Conservation (phyloP, 2,888 invertebrate genomes). For the Lasioglossum morio region DNA sequence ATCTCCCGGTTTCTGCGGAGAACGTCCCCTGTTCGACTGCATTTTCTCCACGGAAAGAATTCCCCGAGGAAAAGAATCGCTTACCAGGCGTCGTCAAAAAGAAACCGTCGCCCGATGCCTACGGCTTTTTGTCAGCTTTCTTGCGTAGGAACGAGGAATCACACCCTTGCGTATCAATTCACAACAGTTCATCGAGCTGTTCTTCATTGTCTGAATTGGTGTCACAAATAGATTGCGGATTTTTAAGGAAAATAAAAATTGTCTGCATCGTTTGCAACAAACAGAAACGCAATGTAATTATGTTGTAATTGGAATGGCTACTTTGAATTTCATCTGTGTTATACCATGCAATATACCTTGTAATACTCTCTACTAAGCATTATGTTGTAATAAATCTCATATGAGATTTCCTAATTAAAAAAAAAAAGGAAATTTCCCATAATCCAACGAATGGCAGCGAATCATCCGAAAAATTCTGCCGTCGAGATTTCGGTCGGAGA, state of each 20-base stretch:
- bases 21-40: neutral
- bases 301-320: neutral
- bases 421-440: no score
- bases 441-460: neutral
- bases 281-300: neutral
- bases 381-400: no score
- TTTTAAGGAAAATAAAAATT: neutral
- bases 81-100: neutral
- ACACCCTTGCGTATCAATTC: neutral
- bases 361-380: no score
- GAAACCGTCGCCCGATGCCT: neutral
- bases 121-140: neutral
- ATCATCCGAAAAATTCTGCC: neutral
- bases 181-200: neutral
- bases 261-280: neutral
- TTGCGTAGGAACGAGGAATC: fast-evolving
- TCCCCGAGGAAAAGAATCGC: neutral
- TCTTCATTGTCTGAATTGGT: neutral
- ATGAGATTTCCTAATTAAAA: no score
- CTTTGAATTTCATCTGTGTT: neutral
- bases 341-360: no score
- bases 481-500: neutral
- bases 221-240: neutral
- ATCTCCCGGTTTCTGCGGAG: constrained; percentile 10
- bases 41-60: neutral